phyloP scores from a whole-genome alignment of 2,888 invertebrate genomes.

The Magallana nippona region DNA sequence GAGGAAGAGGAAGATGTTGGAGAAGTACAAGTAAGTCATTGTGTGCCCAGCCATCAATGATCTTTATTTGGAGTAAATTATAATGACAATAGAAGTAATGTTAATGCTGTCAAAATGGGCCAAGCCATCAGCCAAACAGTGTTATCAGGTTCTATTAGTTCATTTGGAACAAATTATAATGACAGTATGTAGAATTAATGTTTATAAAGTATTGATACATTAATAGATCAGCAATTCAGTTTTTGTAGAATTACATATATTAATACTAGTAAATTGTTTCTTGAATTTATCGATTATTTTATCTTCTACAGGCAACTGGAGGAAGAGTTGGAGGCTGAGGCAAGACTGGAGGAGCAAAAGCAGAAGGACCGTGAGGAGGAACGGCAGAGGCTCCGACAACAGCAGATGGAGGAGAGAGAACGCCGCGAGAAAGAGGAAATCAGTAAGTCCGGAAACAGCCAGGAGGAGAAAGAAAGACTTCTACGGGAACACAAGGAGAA shows the following conservation, averaged over 20 bases:
- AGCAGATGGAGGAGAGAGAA: constrained; percentile 71
- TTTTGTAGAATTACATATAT: too few relatives aligned
- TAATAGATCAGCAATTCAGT: too few relatives aligned
- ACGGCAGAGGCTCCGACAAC: constrained; percentile 65
- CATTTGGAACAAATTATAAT: too few relatives aligned
- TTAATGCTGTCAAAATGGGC: too few relatives aligned
- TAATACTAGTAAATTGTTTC: too few relatives aligned
- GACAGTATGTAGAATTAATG: too few relatives aligned
- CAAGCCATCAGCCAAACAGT: too few relatives aligned
- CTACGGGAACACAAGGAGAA: constrained; percentile 72
- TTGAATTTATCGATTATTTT: neutral
- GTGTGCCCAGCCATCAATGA: too few relatives aligned
- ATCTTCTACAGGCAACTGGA: constrained; percentile 67
- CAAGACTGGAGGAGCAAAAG: constrained; percentile 68
- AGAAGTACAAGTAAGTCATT: constrained; percentile 65
- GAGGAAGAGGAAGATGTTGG: constrained; percentile 65
- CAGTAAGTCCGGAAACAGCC: constrained; percentile 61
- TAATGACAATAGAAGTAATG: too few relatives aligned
- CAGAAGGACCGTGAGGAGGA: constrained; percentile 71
- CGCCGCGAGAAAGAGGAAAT: constrained; percentile 70
- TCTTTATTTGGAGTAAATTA: too few relatives aligned
- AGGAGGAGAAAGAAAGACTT: constrained; percentile 71
- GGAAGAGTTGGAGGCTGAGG: constrained; percentile 70
- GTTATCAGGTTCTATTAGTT: too few relatives aligned
- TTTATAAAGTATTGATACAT: too few relatives aligned